Conservation (phyloP, 1,140 invertebrate genomes). For the Hermetia illucens region DNA sequence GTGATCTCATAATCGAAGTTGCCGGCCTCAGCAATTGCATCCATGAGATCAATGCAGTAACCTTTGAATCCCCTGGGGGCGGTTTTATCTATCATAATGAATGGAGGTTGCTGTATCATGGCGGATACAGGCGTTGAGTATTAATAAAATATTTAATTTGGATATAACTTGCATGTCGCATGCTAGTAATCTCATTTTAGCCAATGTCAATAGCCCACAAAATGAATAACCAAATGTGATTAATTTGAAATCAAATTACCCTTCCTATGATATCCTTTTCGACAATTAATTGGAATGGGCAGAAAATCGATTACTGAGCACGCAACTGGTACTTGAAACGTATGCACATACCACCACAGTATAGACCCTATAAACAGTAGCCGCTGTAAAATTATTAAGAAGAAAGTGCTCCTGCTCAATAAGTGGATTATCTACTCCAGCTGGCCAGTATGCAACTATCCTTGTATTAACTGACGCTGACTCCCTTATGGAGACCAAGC, state of each 20-base stretch:
- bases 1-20: slow-evolving; percentile 83
- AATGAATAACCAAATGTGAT: no score
- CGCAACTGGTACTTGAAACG: no score
- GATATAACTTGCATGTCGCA: no score
- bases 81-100: slow-evolving; percentile 58
- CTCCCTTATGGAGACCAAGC: slow-evolving; percentile 46
- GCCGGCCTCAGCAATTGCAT: slow-evolving; percentile 66
- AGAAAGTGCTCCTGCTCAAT: slow-evolving; percentile 43
- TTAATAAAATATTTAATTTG: no score
- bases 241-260: no score
- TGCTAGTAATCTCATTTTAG: no score
- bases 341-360: slow-evolving; percentile 48
- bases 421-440: slow-evolving; percentile 46
- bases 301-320: no score
- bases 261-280: no score
- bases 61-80: slow-evolving; percentile 60
- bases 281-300: no score
- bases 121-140: no score
- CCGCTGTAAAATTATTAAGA: slow-evolving; percentile 60
- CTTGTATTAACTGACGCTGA: slow-evolving; percentile 46
- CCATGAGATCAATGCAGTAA: slow-evolving; percentile 86
- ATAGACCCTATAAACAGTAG: slow-evolving; percentile 65
- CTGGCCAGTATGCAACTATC: slow-evolving; percentile 50
- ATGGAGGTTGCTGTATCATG: slow-evolving; percentile 75
- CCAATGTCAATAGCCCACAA: no score